phyloP scores from a whole-genome alignment of 2,797 vertebrate genomes.

The Enteromius mattozi region DNA sequence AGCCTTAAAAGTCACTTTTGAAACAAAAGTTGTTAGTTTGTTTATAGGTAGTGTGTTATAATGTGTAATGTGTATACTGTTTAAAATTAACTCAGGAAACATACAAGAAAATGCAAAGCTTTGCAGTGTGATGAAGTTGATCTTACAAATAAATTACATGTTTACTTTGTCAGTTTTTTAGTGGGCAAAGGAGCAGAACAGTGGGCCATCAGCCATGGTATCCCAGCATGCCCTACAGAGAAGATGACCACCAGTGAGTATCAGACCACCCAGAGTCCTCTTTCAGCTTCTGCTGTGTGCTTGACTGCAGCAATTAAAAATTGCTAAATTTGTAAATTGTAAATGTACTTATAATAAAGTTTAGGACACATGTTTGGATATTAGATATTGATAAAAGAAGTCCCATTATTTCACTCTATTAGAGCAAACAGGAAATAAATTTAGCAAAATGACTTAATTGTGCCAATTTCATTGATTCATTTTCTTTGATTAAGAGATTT shows the following conservation, averaged over 20 bases:
- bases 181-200: slow-evolving; percentile 96
- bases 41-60: background rate
- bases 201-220: slow-evolving; percentile 96
- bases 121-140: background rate
- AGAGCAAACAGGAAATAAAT: slow-evolving; percentile 20
- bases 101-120: background rate
- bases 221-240: slow-evolving; percentile 91
- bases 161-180: slow-evolving; percentile 84
- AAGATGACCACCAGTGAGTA: slow-evolving; percentile 97
- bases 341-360: too few relatives aligned
- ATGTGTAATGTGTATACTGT: background rate
- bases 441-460: slow-evolving; percentile 51
- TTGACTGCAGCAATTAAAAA: background rate
- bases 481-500: slow-evolving; percentile 56
- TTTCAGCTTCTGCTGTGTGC: background rate
- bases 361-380: background rate
- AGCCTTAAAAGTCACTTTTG: background rate
- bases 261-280: slow-evolving; percentile 39
- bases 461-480: slow-evolving; percentile 45
- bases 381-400: background rate
- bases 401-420: background rate
- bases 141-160: background rate
- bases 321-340: too few relatives aligned
- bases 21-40: background rate
- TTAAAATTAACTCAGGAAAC: background rate